Evolutionary conservation across 2,113 vertebrate species (phyloP), one percentile per base, ranked within the genome.

Genomic region (Cynoglossus semilaevis): DNA sequence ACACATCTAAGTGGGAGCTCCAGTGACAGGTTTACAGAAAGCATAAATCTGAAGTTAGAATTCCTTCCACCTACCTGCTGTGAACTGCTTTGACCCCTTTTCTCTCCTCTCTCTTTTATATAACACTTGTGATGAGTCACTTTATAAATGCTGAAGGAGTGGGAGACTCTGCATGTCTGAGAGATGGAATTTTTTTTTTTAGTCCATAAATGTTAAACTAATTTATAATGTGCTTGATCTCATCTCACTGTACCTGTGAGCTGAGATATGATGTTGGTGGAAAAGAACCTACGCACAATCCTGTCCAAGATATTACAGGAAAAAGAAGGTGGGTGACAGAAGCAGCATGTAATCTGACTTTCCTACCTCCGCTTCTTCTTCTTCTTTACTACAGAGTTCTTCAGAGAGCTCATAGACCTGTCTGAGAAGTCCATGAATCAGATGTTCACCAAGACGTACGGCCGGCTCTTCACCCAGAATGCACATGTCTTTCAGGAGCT

Each of bases 381-480:
- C 18, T 62, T 19, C 69, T 17, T 83, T 63, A 67, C 37, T 56
- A 43, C 84, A 95, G 94, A 94, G 69, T 93, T 94, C 74, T 95
- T 95, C 85, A 87, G 86, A 58, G 94, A 94, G 79, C 88, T 94
- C 35, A 93, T 95, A 49, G 91, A 91, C 15, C 64, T 91, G 43
- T 91, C 93, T 0, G 93, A 96, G 81, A 93, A 90, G 74, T 92
- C 92, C 1, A 91, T 94, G 88, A 90, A 93, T 67, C 88, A 92
- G 87, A 93, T 95, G 91, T 94, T 94, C 72, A 92, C 91, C 13
- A 92, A 91, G 72, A 94, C 93, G 54, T 96, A 94, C 2, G 93
- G 94, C 40, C 90, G 83, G 35, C 88, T 94, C 37, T 95, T 93
- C 81, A 88, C 91, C 19, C 93, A 95, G 83, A 92, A 96, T 8